phyloP scores from a whole-genome alignment of 2,888 invertebrate species.

The Ormia ochracea region DNA sequence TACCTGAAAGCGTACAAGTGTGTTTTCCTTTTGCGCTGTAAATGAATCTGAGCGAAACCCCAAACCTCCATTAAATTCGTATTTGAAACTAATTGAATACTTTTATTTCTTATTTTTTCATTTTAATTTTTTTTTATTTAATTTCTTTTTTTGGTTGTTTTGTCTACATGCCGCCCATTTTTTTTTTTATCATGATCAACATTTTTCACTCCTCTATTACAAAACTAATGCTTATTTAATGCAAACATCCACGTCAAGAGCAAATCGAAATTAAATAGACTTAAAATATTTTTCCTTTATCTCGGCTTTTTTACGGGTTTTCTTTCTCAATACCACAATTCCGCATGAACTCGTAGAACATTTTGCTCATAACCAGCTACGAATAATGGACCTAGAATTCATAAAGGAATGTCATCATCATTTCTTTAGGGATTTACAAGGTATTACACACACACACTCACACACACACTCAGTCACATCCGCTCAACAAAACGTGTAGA shows the following conservation, averaged over 20 bases:
- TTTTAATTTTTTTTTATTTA: too few species aligned
- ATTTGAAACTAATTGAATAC: slow-evolving; percentile 30
- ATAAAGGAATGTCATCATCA: slow-evolving; percentile 62
- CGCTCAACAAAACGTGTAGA: background rate
- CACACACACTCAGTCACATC: too few species aligned
- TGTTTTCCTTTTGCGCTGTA: background rate
- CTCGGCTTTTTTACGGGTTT: background rate
- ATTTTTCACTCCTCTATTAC: slow-evolving; percentile 6
- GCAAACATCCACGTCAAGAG: slow-evolving; percentile 57
- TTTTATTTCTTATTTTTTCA: slow-evolving; percentile 1
- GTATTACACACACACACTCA: slow-evolving; percentile 41
- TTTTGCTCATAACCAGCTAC: slow-evolving; percentile 48
- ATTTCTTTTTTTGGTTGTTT: background rate
- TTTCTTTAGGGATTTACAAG: slow-evolving; percentile 54
- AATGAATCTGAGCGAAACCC: background rate
- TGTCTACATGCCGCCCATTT: background rate
- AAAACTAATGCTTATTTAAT: slow-evolving; percentile 57
- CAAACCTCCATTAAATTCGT: slow-evolving; percentile 15
- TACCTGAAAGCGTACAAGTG: background rate
- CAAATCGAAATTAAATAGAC: slow-evolving; percentile 59
- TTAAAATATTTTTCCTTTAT: slow-evolving; percentile 39
- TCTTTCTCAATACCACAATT: background rate
- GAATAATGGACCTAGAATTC: slow-evolving; percentile 56
- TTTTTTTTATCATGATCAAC: background rate
- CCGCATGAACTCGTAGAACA: background rate